Evolutionary conservation across 2,113 vertebrate species (phyloP).

Genomic region (Nanger granti): DNA sequence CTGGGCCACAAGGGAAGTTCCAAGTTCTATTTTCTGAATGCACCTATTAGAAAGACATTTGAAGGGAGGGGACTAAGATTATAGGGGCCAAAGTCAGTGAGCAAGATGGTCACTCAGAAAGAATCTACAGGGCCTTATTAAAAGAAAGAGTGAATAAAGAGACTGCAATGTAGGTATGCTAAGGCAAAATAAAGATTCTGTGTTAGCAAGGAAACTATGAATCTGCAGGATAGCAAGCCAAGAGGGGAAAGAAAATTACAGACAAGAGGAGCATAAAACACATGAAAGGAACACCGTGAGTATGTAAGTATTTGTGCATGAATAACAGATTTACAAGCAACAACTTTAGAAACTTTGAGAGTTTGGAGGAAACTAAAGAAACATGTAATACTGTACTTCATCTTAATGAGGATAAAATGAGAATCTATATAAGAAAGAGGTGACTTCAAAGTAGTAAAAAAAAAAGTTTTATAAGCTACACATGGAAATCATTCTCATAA

Average conservation of each 20-base stretch:
- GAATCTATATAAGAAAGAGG: background rate
- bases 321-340: background rate
- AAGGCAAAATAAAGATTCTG: background rate
- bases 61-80: background rate
- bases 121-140: background rate
- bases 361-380: background rate
- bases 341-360: background rate
- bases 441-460: background rate
- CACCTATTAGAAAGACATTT: background rate
- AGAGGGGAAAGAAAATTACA: background rate
- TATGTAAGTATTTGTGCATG: background rate
- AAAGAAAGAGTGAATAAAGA: background rate
- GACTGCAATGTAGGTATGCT: background rate
- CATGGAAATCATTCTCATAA: background rate
- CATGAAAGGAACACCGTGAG: background rate
- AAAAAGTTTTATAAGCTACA: background rate
- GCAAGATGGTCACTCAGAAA: background rate
- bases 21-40: background rate
- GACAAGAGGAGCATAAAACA: background rate
- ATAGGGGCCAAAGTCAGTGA: background rate
- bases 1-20: background rate
- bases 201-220: background rate
- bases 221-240: background rate
- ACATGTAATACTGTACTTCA: background rate
- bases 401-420: background rate